phyloP scores from a whole-genome alignment of 2,797 vertebrate species.

The Helarctos malayanus region DNA sequence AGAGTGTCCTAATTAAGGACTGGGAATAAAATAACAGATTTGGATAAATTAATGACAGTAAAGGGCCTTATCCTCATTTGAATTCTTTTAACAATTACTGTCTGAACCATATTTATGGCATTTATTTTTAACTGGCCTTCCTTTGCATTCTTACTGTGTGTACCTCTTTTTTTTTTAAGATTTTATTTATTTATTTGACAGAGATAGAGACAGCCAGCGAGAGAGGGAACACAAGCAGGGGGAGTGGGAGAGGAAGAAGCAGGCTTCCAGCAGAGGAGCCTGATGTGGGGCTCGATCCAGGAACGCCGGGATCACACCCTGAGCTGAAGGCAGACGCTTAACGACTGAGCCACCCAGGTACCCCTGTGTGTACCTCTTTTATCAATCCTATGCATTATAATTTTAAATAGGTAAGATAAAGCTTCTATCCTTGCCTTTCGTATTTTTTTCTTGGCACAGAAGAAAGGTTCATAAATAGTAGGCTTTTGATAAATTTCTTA shows the following conservation, averaged over 20 bases:
- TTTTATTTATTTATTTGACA: too few species aligned
- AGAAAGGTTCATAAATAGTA: constrained; percentile 47
- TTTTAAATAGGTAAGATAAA: constrained; percentile 42
- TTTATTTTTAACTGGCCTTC: constrained; percentile 42
- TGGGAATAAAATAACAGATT: not conserved
- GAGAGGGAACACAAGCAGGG: too few species aligned
- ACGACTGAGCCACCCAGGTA: too few species aligned
- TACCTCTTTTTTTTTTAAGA: not conserved
- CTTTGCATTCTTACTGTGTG: not conserved
- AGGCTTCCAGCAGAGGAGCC: too few species aligned
- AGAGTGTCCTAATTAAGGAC: constrained; percentile 47
- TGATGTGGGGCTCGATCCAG: too few species aligned
- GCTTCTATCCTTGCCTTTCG: not conserved
- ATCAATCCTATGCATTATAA: not conserved
- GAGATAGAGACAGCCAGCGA: too few species aligned
- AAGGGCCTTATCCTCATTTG: constrained; percentile 15
- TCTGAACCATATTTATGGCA: not conserved
- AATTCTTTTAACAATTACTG: constrained; percentile 44
- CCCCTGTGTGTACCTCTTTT: not conserved
- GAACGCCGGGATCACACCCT: too few species aligned
- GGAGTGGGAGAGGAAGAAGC: too few species aligned
- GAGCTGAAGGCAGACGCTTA: too few species aligned
- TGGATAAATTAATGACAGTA: constrained; percentile 28
- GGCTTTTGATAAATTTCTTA: constrained; percentile 47
- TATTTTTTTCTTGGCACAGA: constrained; percentile 27